Evolutionary conservation across 1,140 invertebrate species (phyloP).

Genomic region (Diachasmimorpha longicaudata): DNA sequence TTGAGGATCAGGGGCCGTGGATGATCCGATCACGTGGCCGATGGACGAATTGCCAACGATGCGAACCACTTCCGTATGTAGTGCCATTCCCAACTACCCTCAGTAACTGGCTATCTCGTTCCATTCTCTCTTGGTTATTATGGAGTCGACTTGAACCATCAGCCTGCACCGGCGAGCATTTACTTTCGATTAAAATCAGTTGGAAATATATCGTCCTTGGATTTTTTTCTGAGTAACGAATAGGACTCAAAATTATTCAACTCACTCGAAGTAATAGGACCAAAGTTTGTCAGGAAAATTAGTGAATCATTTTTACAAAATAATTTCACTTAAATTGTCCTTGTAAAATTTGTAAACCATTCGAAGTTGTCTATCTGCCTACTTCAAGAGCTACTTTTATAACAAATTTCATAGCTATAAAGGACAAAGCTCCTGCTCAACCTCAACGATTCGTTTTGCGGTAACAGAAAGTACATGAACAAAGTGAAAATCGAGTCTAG

Average conservation of each 20-base stretch:
- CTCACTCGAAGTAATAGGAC: neutral
- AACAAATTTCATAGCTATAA: neutral
- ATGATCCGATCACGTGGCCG: conserved; percentile 60
- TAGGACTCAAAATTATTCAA: neutral
- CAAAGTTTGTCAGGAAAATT: too few species aligned
- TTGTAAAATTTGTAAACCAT: too few species aligned
- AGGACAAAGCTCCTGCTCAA: neutral
- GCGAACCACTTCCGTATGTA: conserved; percentile 54
- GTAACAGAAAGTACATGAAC: conserved; percentile 21
- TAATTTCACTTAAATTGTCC: too few species aligned
- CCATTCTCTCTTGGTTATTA: conserved; percentile 15
- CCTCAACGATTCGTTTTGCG: neutral
- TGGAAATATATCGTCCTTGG: neutral
- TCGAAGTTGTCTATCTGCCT: too few species aligned
- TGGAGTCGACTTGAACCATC: neutral
- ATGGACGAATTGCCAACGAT: conserved; percentile 59
- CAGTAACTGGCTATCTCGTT: conserved; percentile 12
- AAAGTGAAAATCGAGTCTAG: conserved; percentile 42
- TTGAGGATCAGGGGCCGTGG: conserved; percentile 61
- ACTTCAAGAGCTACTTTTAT: neutral
- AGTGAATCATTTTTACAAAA: too few species aligned
- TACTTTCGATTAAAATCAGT: neutral
- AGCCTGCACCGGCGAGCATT: neutral
- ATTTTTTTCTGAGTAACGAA: neutral
- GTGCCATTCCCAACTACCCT: conserved; percentile 19